Percentiles rank a stretch among this genome's conserved stretches.
phyloP scores from a whole-genome alignment of 1,140 invertebrate genomes.

The Polypedilum pembai region DNA sequence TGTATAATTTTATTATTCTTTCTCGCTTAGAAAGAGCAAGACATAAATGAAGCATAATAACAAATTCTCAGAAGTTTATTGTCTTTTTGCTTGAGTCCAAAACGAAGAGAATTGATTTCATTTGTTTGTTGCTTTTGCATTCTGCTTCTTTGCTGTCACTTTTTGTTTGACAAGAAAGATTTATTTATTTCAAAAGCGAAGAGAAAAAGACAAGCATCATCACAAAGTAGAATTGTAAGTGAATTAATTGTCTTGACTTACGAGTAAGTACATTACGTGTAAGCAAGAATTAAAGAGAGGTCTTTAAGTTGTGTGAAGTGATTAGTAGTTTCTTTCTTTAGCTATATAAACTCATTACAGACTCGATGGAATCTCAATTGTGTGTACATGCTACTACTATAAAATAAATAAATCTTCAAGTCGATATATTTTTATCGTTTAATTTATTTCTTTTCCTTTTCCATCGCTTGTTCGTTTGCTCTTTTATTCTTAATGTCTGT shows the following conservation, averaged over 20 bases:
- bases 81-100: neutral
- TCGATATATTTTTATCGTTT: conserved; percentile 19
- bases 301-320: conserved; percentile 10
- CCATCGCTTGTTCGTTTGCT: neutral
- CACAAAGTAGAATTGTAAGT: neutral
- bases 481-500: neutral
- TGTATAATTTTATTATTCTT: no score
- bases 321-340: conserved; percentile 5
- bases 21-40: neutral
- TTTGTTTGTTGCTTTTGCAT: neutral
- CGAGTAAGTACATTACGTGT: neutral
- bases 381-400: conserved; percentile 1
- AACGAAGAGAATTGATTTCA: neutral
- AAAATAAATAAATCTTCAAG: conserved; percentile 23
- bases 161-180: neutral
- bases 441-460: conserved; percentile 15
- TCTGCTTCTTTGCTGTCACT: neutral
- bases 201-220: neutral
- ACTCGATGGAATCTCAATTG: conserved; percentile 11
- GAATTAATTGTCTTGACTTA: conserved; percentile 25
- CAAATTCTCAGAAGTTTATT: conserved; percentile 8
- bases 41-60: neutral
- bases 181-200: neutral
- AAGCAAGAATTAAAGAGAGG: neutral
- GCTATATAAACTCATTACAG: conserved; percentile 2